Percentiles rank a stretch among this genome's conserved stretches.
Evolutionary conservation across 1,140 invertebrate species (phyloP).

Genomic region (Penaeus vannamei): DNA sequence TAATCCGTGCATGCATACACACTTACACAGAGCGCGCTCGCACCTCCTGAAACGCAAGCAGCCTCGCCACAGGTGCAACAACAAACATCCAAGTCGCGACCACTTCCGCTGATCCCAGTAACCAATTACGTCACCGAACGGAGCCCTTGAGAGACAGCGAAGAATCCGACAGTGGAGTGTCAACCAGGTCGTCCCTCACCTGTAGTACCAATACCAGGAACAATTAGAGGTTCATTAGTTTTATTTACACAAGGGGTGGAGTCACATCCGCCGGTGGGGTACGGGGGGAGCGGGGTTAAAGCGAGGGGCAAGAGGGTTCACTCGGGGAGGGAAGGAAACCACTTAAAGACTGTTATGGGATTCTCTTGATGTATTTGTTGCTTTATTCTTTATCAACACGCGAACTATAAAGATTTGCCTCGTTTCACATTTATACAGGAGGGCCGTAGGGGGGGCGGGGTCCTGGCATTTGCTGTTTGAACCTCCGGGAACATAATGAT

Average conservation of each 20-base stretch:
- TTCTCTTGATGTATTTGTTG: too few species aligned
- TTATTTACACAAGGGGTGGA: constrained; percentile 52
- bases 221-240: constrained; percentile 57
- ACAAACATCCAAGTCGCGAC: constrained; percentile 21
- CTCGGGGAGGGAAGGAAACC: too few species aligned
- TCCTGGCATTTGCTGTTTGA: too few species aligned
- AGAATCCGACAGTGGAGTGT: background rate
- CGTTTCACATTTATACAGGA: too few species aligned
- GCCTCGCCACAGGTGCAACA: background rate
- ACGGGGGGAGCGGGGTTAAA: background rate
- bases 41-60: too few species aligned
- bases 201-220: constrained; percentile 26
- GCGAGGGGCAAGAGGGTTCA: background rate
- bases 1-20: too few species aligned
- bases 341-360: too few species aligned
- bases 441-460: too few species aligned
- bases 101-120: constrained; percentile 20
- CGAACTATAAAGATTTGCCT: too few species aligned
- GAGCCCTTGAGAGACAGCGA: background rate
- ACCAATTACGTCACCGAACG: constrained; percentile 21
- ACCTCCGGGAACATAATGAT: too few species aligned
- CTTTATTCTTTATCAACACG: too few species aligned
- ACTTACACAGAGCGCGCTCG: too few species aligned
- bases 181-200: background rate
- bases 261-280: constrained; percentile 40